phyloP scores from a whole-genome alignment of 2,113 vertebrate genomes.

The Seriola dumerili region DNA sequence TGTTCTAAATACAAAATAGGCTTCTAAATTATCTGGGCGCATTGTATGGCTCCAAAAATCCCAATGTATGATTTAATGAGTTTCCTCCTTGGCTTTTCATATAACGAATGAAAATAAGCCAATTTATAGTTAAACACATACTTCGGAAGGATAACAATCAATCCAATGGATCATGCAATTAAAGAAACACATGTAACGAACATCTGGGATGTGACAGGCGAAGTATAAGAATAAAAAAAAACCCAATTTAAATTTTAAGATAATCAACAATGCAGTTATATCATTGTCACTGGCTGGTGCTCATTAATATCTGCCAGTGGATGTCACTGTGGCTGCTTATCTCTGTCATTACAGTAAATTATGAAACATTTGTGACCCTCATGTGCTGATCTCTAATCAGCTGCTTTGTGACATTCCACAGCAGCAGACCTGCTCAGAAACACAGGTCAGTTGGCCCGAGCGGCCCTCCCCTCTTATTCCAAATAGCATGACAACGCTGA shows the following conservation, averaged over 20 bases:
- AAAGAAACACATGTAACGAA: neutral
- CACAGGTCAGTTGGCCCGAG: neutral
- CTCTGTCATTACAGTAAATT: neutral
- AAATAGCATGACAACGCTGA: neutral
- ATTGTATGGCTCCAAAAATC: too few species aligned
- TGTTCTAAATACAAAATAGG: neutral
- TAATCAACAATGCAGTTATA: neutral
- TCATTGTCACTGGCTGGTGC: neutral
- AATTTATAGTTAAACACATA: too few species aligned
- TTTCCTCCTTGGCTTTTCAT: too few species aligned
- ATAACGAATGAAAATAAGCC: too few species aligned
- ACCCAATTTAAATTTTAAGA: neutral
- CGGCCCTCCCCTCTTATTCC: neutral
- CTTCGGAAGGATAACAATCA: neutral
- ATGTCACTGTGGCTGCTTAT: conserved; percentile 14
- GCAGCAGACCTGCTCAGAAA: neutral
- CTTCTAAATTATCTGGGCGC: neutral
- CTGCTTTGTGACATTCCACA: conserved; percentile 17
- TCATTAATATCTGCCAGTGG: neutral
- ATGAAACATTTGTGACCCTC: neutral
- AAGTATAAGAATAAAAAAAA: neutral
- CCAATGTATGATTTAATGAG: too few species aligned
- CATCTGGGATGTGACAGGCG: neutral
- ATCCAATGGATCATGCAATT: too few species aligned
- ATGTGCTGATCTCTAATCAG: conserved; percentile 12